These are phyloP conservation scores for Cydia splendana DNA, from an alignment of 1,140 invertebrate species.

Conservation along the genomic window DNA sequence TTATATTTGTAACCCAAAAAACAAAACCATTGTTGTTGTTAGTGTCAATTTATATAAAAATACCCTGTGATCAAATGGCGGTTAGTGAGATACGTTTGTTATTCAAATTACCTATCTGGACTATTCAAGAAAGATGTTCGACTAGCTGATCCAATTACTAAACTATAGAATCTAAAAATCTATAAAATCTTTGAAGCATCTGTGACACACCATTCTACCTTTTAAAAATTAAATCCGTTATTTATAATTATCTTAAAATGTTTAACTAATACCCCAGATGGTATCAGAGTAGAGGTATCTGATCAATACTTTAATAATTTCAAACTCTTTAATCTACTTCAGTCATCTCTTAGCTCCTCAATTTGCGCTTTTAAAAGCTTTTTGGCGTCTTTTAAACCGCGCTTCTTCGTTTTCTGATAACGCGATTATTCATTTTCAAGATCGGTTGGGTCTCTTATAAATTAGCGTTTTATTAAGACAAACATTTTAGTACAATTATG, in stretches of 20 bases:
- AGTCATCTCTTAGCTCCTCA: background rate
- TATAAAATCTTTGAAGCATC: too few relatives aligned
- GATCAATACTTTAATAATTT: too few relatives aligned
- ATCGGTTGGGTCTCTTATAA: background rate
- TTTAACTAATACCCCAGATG: too few relatives aligned
- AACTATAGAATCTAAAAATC: too few relatives aligned
- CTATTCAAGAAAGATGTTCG: background rate
- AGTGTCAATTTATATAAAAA: constrained; percentile 11
- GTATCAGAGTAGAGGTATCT: too few relatives aligned
- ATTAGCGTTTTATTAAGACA: background rate
- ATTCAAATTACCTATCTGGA: background rate
- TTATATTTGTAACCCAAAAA: constrained; percentile 11
- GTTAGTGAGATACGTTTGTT: background rate
- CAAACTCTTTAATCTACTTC: background rate
- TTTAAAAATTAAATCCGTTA: too few relatives aligned
- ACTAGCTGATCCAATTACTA: background rate
- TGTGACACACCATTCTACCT: too few relatives aligned
- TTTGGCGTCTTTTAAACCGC: background rate
- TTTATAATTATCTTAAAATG: too few relatives aligned
- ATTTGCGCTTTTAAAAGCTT: constrained; percentile 2
- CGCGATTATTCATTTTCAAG: background rate
- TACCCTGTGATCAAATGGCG: background rate
- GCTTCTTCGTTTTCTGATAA: background rate
- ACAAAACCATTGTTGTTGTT: constrained; percentile 10
- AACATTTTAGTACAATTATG: too few relatives aligned